Percentiles rank a stretch among this genome's conserved stretches.
Evolutionary conservation across 2,113 vertebrate species (phyloP).

Genomic region (Ptyas mucosa): DNA sequence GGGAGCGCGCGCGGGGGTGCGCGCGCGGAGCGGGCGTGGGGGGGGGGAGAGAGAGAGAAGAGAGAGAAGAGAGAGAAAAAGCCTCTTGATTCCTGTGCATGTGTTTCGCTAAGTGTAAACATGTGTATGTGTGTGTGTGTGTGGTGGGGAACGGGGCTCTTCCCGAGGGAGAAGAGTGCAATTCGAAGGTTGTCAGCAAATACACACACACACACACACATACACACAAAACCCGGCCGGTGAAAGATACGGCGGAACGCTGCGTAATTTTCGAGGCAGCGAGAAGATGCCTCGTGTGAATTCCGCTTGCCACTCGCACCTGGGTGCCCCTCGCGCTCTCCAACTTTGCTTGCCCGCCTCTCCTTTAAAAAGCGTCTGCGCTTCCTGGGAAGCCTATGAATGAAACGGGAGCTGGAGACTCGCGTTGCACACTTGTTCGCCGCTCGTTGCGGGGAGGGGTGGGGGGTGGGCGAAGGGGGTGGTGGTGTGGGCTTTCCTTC

Average conservation of each 20-base stretch:
- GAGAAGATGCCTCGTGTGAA: background rate
- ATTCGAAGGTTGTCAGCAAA: background rate
- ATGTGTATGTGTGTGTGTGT: background rate
- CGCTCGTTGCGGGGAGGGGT: background rate
- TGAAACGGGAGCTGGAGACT: background rate
- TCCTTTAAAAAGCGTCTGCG: background rate
- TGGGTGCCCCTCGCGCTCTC: background rate
- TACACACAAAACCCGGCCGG: background rate
- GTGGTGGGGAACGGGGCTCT: constrained; percentile 3
- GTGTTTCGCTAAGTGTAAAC: background rate
- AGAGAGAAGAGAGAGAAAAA: background rate
- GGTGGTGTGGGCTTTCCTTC: background rate
- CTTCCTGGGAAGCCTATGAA: background rate
- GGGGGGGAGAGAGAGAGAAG: background rate
- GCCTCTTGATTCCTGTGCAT: background rate
- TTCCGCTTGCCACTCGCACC: background rate
- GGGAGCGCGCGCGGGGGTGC: constrained; percentile 20
- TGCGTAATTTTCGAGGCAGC: background rate
- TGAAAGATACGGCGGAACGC: background rate
- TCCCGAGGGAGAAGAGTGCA: background rate
- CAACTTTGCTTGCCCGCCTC: background rate
- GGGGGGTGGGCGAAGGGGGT: background rate
- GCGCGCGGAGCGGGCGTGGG: background rate
- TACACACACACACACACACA: background rate
- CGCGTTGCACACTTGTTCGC: constrained; percentile 11